Evolutionary conservation across 2,797 vertebrate genomes (phyloP).

Genomic region (Gymnoscopelus microlampas): DNA sequence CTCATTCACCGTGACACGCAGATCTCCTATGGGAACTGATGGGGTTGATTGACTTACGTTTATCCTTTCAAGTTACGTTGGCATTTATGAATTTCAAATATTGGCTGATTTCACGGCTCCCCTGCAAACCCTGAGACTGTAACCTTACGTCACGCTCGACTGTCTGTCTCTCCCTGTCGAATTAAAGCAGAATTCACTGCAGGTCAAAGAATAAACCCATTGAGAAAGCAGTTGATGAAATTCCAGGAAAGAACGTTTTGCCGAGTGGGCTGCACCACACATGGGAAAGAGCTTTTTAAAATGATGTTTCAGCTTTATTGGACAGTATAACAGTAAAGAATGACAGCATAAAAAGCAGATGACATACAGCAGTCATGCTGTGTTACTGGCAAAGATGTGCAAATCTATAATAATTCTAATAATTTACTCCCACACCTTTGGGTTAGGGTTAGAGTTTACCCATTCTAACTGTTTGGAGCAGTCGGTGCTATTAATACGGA

Average conservation of each 20-base stretch:
- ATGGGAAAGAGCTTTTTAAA: constrained; percentile 61
- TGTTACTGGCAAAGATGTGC: no score
- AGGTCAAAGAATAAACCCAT: constrained; percentile 40
- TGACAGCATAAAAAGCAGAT: no score
- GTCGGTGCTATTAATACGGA: no score
- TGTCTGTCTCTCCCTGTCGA: constrained; percentile 30
- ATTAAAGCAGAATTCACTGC: constrained; percentile 15
- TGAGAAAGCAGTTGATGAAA: constrained; percentile 57
- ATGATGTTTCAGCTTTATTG: constrained; percentile 23
- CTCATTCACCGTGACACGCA: constrained; percentile 57
- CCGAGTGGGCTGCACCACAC: constrained; percentile 40
- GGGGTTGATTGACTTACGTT: constrained; percentile 49
- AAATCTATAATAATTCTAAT: no score
- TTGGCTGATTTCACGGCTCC: constrained; percentile 61
- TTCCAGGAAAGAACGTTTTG: constrained; percentile 49
- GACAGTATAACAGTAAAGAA: no score
- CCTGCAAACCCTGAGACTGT: constrained; percentile 10
- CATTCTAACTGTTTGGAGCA: no score
- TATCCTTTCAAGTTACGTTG: constrained; percentile 51
- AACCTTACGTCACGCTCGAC: constrained; percentile 34
- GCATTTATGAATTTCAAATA: constrained; percentile 59
- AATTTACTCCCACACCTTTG: no score
- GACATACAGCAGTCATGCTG: no score
- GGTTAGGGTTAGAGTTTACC: no score
- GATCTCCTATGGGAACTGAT: constrained; percentile 26